Base-by-base conservation (phyloP, 2,888 invertebrate genomes). In the Tridacna crocea region DNA sequence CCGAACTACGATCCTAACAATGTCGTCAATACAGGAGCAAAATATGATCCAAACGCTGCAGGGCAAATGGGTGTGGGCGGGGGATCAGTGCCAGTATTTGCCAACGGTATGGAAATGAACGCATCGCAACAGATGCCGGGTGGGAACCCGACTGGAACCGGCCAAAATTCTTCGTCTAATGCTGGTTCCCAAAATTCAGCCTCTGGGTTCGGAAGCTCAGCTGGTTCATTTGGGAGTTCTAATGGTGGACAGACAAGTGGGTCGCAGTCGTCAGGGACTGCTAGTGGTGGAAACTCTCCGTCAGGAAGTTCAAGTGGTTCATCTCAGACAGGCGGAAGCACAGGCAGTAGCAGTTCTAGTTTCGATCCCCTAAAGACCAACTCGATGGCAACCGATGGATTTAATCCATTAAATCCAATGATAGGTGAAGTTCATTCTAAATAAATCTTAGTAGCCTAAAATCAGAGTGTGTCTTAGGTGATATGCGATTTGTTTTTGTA, bases 31-130 rank as follows among this genome's bases (percentile, higher is more conserved):
- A 88, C 86, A 19, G 88, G 84, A 12, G 87, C 81, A 26, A 86
- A 85, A 47, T 88, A 88, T 74, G 87, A 88, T 60, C 88, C 88
- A 13, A 88, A 88, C 74, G 85, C 87, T 22, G 88, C 86, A 3
- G 86, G 86, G 68, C 68, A 82, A 11, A 82, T 81, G 0, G 79
- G 79, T 68, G 82, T 84, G 36, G 79, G 80, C 8, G 86, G 87
- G 13, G 87, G 87, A 11, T 61, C 85, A 15, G 75, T 80, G n/a
- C 87, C 88, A 15, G 77, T 86, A 0, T 88, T 88, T 65, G 72
- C 87, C 0, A 88, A 87, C 58, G 87, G 87, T 15, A 87, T 87
- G 87, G 85, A 85, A 0, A 79, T 88, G 75, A 85, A 84, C 61
- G 85, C 87, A 0, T 75, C 85, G 36, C 87, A 87, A 65, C 80